These are phyloP conservation scores for Euclidia mi DNA, from an alignment of 2,888 invertebrate species.

Conservation along the genomic window DNA sequence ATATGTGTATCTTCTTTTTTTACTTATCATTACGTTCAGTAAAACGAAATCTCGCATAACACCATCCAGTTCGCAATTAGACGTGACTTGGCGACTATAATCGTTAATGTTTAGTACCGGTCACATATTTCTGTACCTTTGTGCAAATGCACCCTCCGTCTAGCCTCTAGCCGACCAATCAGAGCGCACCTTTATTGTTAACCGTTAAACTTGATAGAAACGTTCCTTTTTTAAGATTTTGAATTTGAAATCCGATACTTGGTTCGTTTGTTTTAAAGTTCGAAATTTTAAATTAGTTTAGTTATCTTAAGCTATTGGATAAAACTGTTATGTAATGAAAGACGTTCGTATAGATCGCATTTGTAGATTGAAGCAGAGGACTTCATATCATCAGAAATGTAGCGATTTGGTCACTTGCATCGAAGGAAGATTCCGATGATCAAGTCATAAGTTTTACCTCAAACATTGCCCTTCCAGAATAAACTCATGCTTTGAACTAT, in stretches of 20 bases:
- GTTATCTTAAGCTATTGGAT: not conserved
- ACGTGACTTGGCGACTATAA: constrained; percentile 88
- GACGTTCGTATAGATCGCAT: not conserved
- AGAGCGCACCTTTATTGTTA: constrained; percentile 55
- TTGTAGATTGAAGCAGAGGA: too few relatives aligned
- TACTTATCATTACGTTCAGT: not conserved
- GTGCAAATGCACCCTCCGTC: constrained; percentile 85
- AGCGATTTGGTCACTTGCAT: too few relatives aligned
- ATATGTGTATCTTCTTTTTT: too few relatives aligned
- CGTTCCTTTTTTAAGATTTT: constrained; percentile 45
- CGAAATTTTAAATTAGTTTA: constrained; percentile 1
- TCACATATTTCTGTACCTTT: constrained; percentile 88
- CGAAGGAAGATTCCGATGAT: too few relatives aligned
- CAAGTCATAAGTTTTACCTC: too few relatives aligned
- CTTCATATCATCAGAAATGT: too few relatives aligned
- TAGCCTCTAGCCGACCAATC: constrained; percentile 64
- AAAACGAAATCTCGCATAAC: constrained; percentile 46
- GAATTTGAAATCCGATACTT: constrained; percentile 1
- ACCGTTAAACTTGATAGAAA: constrained; percentile 54
- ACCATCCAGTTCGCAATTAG: constrained; percentile 83
- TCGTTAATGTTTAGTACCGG: constrained; percentile 89
- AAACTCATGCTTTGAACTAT: too few relatives aligned
- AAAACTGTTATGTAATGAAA: not conserved
- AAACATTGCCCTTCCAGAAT: too few relatives aligned
- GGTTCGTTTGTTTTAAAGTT: constrained; percentile 7